These are phyloP conservation scores for Ageneiosus marmoratus DNA, from an alignment of 2,113 vertebrate species.

Conservation along the genomic window DNA sequence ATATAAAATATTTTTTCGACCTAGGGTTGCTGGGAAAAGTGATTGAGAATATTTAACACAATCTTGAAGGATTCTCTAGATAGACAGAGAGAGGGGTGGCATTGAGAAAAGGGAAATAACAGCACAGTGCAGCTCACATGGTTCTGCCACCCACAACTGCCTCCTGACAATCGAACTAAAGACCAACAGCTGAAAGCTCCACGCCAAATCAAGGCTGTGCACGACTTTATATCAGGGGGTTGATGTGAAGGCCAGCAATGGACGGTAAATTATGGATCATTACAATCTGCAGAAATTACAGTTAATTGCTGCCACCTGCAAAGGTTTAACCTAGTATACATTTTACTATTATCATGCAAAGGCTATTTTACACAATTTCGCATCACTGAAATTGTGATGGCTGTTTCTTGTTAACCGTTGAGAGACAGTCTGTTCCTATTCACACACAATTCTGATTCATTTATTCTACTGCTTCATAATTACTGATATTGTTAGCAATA, in stretches of 20 bases:
- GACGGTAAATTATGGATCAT: conserved; percentile 78
- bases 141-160: conserved; percentile 50
- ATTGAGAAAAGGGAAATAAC: conserved; percentile 42
- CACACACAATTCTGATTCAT: background rate
- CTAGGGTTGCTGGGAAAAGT: background rate
- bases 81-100: conserved; percentile 24
- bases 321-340: conserved; percentile 76
- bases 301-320: conserved; percentile 84
- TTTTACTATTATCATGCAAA: conserved; percentile 71
- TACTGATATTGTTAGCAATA: background rate
- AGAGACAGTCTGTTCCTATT: conserved; percentile 10
- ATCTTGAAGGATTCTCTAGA: conserved; percentile 14
- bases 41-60: background rate
- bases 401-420: conserved; percentile 38
- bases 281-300: conserved; percentile 77
- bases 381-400: conserved; percentile 39
- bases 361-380: conserved; percentile 46
- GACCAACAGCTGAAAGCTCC: conserved; percentile 56
- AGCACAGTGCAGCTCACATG: conserved; percentile 31
- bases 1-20: background rate
- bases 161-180: conserved; percentile 54
- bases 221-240: conserved; percentile 52
- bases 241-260: conserved; percentile 60
- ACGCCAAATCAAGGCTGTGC: conserved; percentile 53
- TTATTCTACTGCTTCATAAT: conserved; percentile 24